Percentiles rank a stretch among this genome's conserved stretches.
These are phyloP conservation scores for Galleria mellonella DNA, from an alignment of 1,140 invertebrate species.

Conservation along the genomic window DNA sequence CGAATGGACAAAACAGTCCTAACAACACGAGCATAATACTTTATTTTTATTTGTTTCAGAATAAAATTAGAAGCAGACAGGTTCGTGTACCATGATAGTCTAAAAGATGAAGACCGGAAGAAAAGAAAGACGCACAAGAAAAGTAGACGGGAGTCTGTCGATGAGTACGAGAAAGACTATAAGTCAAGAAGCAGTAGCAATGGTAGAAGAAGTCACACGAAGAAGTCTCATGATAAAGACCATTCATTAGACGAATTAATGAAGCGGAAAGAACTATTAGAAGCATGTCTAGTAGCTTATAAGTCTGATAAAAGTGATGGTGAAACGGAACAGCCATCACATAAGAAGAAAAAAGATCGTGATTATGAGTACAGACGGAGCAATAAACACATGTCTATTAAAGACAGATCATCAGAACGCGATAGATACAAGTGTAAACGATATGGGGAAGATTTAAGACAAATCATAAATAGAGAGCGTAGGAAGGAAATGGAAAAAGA, in stretches of 20 bases:
- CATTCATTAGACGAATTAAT: slow-evolving; percentile 82
- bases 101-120: slow-evolving; percentile 42
- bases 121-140: slow-evolving; percentile 75
- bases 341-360: slow-evolving; percentile 26
- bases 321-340: slow-evolving; percentile 20
- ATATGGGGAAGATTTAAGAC: slow-evolving; percentile 51
- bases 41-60: slow-evolving; percentile 32
- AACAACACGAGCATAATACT: slow-evolving; percentile 6
- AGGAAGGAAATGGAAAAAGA: slow-evolving; percentile 57
- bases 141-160: slow-evolving; percentile 39
- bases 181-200: slow-evolving; percentile 42
- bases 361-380: slow-evolving; percentile 20
- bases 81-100: slow-evolving; percentile 28
- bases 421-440: slow-evolving; percentile 38
- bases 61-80: slow-evolving; percentile 28
- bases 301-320: slow-evolving; percentile 68
- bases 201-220: slow-evolving; percentile 30
- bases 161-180: slow-evolving; percentile 34
- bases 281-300: slow-evolving; percentile 78
- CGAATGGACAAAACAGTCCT: background rate
- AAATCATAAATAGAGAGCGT: slow-evolving; percentile 59
- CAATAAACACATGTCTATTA: slow-evolving; percentile 34
- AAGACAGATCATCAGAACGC: slow-evolving; percentile 34
- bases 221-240: slow-evolving; percentile 18
- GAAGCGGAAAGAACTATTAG: slow-evolving; percentile 87